Evolutionary conservation across 1,140 invertebrate genomes (phyloP), one percentile per base, ranked within the genome.

Genomic region (Radopholus similis): DNA sequence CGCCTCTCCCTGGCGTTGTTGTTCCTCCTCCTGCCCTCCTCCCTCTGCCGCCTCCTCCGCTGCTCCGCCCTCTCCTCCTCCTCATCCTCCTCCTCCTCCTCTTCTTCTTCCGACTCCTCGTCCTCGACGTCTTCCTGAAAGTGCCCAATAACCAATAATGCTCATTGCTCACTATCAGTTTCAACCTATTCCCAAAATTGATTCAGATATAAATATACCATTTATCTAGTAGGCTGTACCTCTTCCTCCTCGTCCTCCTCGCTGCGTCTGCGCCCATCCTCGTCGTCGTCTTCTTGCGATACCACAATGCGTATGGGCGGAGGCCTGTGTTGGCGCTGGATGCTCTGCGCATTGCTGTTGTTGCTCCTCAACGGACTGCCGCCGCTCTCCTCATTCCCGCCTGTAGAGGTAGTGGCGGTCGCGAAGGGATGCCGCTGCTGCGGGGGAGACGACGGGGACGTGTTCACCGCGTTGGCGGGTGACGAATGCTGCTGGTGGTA

Each of bases 231-330:
- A 28, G 9, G 32, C 47, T 23, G 4, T 47, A 18, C 47, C 47
- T 51, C 23, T 40, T 44, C 18, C 56, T 4, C 26, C 21, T 57
- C 21, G 11, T 26, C 35, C 3, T 58, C 40, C 56, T 15, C 38
- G 38, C 38, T 11, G 11, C 38, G 38, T 42, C 18, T 42, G 38
- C 38, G 38, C 1, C 38, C 47, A 28, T 59, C 40, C 13, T 13
- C 26, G 15, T 40, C 23, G 21, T 18, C 26, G 4, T 42, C 30
- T 13, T 60, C 58, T n/a, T 42, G 9, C 38, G 59, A 47, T 34
- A 62, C 40, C 21, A 62, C 59, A 62, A 62, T 62, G 2, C 21
- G 38, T 5, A 62, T 49, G 34, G 59, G 59, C 32, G 59, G 58
- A 21, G 40, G 11, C 37, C 5, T 47, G 28, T 26, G 8, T 21